Evolutionary conservation across 2,113 vertebrate genomes (phyloP), one percentile per base, ranked within the genome.

Genomic region (Psophia crepitans): DNA sequence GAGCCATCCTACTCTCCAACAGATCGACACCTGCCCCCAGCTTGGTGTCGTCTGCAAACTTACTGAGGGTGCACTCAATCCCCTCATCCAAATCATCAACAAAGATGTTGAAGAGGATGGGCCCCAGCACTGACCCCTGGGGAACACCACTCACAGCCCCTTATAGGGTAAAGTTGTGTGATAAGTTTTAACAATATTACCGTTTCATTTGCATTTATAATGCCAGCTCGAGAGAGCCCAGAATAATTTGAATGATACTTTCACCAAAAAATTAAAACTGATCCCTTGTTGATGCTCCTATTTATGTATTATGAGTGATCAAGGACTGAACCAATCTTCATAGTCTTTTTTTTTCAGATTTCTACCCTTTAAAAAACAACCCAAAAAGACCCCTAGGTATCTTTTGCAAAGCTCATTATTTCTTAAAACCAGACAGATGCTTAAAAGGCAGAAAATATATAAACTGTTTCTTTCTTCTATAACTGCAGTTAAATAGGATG

Each of bases 381-480:
- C 11, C 6, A 1, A 2, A 63, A 82, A 49, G n/a, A 0, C 0
- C 2, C 1, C 5, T 53, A 37, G 28, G 33, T 53, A 22, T 16
- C 44, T 53, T 65, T 53, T 27, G 5, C 14, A 68, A 87, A 35
- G 13, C 63, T 89, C 39, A 73, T 94, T 94, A 87, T 89, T 94
- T 91, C 84, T 82, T 48, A 35, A 79, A 65, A 82, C 20, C 23
- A 87, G 51, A 60, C 9, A 85, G 51, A 82, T 60, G 35, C 12
- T 87, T 7, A 76, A 95, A 94, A 82, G 15, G 3, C 18, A 85
- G 57, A 26, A 87, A 90, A 91, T 60, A 69, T 30, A 87, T 49
- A 89, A 91, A 94, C 43, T 66, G 4, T 28, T 84, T 71, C 68
- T 94, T 84, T 91, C 32, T 82, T 91, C 65, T 81, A 4, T 70